A percentile compares a stretch with the other conserved stretches of the same genome.
These are phyloP conservation scores for Peromyscus nudipes DNA, from an alignment of 2,797 vertebrate genomes.

Conservation along the genomic window DNA sequence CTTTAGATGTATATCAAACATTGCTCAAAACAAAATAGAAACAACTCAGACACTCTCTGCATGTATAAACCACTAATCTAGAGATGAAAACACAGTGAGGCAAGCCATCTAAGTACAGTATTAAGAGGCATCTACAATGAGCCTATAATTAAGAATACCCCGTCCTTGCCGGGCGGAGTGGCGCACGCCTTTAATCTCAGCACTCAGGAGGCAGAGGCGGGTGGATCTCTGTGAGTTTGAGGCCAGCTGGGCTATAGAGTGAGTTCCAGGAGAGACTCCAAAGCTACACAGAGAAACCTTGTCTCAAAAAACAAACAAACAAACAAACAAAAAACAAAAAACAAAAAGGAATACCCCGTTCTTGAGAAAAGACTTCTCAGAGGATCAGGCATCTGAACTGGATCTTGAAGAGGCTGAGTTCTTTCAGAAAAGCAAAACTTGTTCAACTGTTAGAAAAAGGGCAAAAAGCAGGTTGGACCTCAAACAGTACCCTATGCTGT, in stretches of 20 bases:
- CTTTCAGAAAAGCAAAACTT: background rate
- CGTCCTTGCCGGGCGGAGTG: background rate
- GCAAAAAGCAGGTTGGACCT: background rate
- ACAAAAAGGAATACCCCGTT: too few species aligned
- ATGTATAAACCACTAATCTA: background rate
- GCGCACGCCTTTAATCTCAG: too few species aligned
- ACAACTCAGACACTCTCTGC: background rate
- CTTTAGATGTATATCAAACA: background rate
- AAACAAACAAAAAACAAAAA: too few species aligned
- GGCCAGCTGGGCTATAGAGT: too few species aligned
- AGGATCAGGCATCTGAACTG: background rate
- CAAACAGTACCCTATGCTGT: background rate
- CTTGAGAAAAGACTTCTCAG: background rate
- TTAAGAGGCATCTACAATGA: background rate
- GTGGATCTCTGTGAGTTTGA: too few species aligned
- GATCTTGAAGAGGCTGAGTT: constrained; percentile 28
- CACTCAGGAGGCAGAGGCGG: too few species aligned
- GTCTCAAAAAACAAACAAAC: too few species aligned
- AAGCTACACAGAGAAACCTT: too few species aligned
- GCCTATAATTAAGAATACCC: background rate
- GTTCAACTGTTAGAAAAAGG: background rate
- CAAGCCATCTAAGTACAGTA: background rate
- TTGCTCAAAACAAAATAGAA: background rate
- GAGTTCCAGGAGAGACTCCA: too few species aligned
- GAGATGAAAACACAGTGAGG: constrained; percentile 28